Conservation (phyloP, 2,888 invertebrate species). For the Caenorhabditis virilis region DNA sequence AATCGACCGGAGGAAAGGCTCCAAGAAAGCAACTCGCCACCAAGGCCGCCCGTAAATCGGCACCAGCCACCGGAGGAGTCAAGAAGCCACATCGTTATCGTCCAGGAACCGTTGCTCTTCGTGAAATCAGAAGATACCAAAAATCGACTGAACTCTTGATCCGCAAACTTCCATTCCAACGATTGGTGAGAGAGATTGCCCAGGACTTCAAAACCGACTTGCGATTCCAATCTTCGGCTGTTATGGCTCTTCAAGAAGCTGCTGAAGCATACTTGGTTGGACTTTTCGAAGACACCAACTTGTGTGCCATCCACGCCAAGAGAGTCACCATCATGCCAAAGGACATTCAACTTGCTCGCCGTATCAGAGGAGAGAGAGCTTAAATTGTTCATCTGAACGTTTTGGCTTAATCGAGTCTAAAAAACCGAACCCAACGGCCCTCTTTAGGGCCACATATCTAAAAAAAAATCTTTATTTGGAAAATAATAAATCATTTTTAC, state of each 20-base stretch:
- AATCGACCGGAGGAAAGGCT: slow-evolving; percentile 55
- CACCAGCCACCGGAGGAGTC: slow-evolving; percentile 83
- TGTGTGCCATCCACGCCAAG: slow-evolving; percentile 95
- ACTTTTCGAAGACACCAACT: slow-evolving; percentile 90
- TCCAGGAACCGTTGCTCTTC: slow-evolving; percentile 91
- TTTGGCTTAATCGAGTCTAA: not conserved
- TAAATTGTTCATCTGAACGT: not conserved
- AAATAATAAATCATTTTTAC: no score
- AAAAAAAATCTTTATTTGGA: no score
- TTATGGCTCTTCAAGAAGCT: slow-evolving; percentile 74
- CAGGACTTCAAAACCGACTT: slow-evolving; percentile 51
- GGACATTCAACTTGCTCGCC: slow-evolving; percentile 77
- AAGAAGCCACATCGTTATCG: slow-evolving; percentile 95
- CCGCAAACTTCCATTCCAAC: slow-evolving; percentile 52
- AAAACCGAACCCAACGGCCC: slow-evolving; percentile 57
- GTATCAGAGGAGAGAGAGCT: slow-evolving; percentile 6
- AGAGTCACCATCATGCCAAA: slow-evolving; percentile 97
- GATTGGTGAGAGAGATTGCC: slow-evolving; percentile 48
- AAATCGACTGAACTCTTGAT: slow-evolving; percentile 77
- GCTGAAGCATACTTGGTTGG: slow-evolving; percentile 88
- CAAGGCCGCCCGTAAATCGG: slow-evolving; percentile 81
- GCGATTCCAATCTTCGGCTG: slow-evolving; percentile 46
- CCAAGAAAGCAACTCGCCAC: slow-evolving; percentile 44
- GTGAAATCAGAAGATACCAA: slow-evolving; percentile 94
- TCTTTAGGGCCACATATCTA: slow-evolving; percentile 58